Evolutionary conservation across 2,888 invertebrate species (phyloP).

Genomic region (Clunio marinus): DNA sequence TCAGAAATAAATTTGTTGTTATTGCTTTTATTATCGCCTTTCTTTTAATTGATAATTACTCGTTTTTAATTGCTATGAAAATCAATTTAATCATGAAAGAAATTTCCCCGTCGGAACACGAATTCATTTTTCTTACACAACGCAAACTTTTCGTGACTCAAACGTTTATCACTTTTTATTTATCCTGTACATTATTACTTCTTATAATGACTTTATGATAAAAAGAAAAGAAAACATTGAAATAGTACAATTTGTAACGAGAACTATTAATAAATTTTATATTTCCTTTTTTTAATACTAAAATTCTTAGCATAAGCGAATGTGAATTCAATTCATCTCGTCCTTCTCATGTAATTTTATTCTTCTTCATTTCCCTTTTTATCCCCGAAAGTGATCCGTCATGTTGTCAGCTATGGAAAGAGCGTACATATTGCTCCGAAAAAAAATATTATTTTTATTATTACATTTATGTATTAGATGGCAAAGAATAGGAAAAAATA

Average conservation of each 20-base stretch:
- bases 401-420: constrained; percentile 24
- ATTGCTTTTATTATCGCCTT: not conserved
- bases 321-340: constrained; percentile 20
- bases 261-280: not conserved
- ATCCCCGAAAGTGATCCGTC: constrained; percentile 10
- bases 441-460: not conserved
- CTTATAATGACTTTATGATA: not conserved
- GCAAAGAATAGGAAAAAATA: constrained; percentile 2
- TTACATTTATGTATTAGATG: not conserved
- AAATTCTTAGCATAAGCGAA: not conserved
- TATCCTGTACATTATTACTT: not conserved
- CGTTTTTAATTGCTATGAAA: not conserved
- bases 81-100: not conserved
- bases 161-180: constrained; percentile 11
- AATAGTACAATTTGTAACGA: not conserved
- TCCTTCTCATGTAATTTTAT: not conserved
- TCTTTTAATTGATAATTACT: not conserved
- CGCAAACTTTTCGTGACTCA: not conserved
- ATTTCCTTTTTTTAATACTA: no score
- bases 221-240: not conserved
- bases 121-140: not conserved
- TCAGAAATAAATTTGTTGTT: constrained; percentile 27
- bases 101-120: not conserved
- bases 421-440: constrained; percentile 9
- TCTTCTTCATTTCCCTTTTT: not conserved